A percentile compares a stretch with the other conserved stretches of the same genome.
These are phyloP conservation scores for Drosophila serrata DNA, from an alignment of 1,140 invertebrate genomes.

Conservation along the genomic window DNA sequence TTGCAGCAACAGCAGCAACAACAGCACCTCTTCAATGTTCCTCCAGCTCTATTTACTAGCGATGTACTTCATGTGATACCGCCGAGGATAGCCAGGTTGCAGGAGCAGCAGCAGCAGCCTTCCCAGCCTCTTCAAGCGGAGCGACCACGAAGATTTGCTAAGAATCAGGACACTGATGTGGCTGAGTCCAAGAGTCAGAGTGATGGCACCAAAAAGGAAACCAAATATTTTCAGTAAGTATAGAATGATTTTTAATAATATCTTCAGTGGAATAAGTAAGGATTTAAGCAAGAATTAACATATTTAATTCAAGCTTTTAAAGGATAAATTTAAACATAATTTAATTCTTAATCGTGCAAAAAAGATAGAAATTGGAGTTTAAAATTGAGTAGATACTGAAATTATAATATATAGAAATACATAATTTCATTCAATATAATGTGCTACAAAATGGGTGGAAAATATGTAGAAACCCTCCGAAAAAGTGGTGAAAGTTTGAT, in stretches of 20 bases:
- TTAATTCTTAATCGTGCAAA: background rate
- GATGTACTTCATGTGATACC: conserved; percentile 71
- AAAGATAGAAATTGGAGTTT: background rate
- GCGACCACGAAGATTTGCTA: conserved; percentile 46
- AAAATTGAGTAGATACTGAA: background rate
- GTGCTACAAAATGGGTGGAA: background rate
- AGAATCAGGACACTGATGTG: conserved; percentile 22
- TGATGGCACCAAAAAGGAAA: conserved; percentile 38
- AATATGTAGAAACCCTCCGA: background rate
- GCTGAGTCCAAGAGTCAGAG: conserved; percentile 33
- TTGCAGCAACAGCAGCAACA: conserved; percentile 16
- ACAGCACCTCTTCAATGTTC: conserved; percentile 60
- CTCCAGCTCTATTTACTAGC: conserved; percentile 70
- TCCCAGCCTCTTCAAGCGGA: conserved; percentile 30
- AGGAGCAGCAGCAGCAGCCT: conserved; percentile 50
- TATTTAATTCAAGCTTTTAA: background rate
- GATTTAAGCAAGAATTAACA: background rate
- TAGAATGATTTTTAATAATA: background rate
- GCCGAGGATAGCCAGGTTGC: conserved; percentile 33
- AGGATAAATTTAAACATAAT: background rate
- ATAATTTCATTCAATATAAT: conserved; percentile 36
- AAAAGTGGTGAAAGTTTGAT: background rate
- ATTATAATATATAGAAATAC: background rate
- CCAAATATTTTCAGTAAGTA: conserved; percentile 73
- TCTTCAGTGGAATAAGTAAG: background rate